Conservation (phyloP, 2,113 vertebrate genomes). For the Coptodon rendalli region DNA sequence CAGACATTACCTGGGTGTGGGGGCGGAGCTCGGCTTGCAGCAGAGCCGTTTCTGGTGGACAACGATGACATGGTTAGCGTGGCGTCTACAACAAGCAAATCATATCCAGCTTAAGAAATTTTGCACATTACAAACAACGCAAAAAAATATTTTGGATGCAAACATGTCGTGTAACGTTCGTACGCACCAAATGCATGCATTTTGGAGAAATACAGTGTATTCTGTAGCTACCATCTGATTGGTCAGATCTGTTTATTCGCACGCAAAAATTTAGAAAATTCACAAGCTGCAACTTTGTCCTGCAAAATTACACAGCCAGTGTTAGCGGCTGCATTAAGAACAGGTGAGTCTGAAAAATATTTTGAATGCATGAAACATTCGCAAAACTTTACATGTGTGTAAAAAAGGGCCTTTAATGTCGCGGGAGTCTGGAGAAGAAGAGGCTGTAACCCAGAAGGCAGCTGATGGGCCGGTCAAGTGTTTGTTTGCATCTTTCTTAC, state of each 20-base stretch:
- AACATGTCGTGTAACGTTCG: fast-evolving
- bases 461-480: not conserved
- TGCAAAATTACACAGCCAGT: not conserved
- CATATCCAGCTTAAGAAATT: not conserved
- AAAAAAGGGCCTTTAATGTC: not conserved
- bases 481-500: not conserved
- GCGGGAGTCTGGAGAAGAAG: not conserved
- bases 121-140: not conserved
- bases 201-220: not conserved
- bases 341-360: not conserved
- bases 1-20: not conserved
- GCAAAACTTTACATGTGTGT: not conserved
- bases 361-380: not conserved
- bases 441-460: not conserved
- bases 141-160: not conserved
- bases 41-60: not conserved
- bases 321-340: not conserved
- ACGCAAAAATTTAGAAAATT: fast-evolving
- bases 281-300: not conserved
- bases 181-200: not conserved
- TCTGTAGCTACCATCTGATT: not conserved
- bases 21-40: not conserved
- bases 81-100: not conserved
- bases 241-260: not conserved
- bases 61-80: not conserved